Evolutionary conservation across 1,140 invertebrate genomes (phyloP).

Genomic region (Neuroterus valhalla): DNA sequence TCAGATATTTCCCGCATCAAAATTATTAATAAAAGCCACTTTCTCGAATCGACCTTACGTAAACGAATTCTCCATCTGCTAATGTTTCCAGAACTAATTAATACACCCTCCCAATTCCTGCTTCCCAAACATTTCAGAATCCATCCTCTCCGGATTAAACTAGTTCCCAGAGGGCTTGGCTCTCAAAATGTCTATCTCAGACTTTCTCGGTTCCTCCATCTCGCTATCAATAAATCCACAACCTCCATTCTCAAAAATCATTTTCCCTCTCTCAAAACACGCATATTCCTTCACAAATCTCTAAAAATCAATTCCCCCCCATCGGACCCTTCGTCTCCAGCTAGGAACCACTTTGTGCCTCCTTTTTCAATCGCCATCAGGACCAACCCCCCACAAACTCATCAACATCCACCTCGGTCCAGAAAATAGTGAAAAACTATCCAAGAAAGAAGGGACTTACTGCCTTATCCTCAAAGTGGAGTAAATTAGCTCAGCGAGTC

Average conservation of each 20-base stretch:
- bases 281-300: no score
- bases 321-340: no score
- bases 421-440: background rate
- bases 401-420: slow-evolving; percentile 34
- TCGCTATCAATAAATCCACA: no score
- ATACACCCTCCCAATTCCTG: background rate
- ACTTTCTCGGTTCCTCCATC: background rate
- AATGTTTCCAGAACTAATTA: background rate
- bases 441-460: background rate
- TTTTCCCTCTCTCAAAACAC: no score
- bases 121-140: background rate
- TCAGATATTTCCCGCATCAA: no score
- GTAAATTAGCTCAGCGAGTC: background rate
- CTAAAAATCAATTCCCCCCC: no score
- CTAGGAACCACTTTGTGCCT: background rate
- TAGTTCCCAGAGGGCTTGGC: slow-evolving; percentile 1
- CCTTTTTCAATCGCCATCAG: background rate
- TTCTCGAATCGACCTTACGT: no score
- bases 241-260: no score
- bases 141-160: background rate
- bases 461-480: background rate
- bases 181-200: background rate
- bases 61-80: background rate
- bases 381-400: slow-evolving; percentile 37
- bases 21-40: no score